Evolutionary conservation across 2,113 vertebrate genomes (phyloP).

Genomic region (Centropristis striata): DNA sequence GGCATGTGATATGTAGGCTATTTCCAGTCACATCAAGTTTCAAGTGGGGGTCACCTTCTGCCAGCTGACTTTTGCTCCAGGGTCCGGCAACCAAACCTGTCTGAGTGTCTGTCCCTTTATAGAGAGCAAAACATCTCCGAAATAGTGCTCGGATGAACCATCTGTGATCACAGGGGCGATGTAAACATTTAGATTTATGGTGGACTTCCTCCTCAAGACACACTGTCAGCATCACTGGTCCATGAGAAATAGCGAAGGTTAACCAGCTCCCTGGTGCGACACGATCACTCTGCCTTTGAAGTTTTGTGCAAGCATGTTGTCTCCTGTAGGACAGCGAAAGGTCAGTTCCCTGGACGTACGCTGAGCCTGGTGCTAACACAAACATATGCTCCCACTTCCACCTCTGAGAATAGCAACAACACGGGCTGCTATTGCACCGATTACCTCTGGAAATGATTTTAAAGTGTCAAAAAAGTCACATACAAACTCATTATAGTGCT

Average conservation of each 20-base stretch:
- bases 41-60: constrained; percentile 38
- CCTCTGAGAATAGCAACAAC: constrained; percentile 12
- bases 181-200: constrained; percentile 1
- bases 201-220: background rate
- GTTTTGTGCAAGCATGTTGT: constrained; percentile 21
- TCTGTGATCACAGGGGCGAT: background rate
- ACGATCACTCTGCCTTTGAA: constrained; percentile 27
- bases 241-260: constrained; percentile 17
- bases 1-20: background rate
- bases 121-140: background rate
- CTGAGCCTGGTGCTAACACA: constrained; percentile 33
- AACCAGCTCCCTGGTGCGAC: constrained; percentile 27
- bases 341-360: constrained; percentile 28
- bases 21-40: constrained; percentile 30
- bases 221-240: background rate
- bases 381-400: constrained; percentile 39
- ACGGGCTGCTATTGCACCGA: background rate
- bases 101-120: background rate
- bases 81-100: background rate
- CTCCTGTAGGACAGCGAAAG: constrained; percentile 47
- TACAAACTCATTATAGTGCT: background rate
- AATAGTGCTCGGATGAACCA: background rate
- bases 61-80: constrained; percentile 33
- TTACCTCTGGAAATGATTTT: background rate
- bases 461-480: background rate